A percentile compares a stretch with the other conserved stretches of the same genome.
phyloP scores from a whole-genome alignment of 2,888 invertebrate species.

The Lycophotia porphyrea region DNA sequence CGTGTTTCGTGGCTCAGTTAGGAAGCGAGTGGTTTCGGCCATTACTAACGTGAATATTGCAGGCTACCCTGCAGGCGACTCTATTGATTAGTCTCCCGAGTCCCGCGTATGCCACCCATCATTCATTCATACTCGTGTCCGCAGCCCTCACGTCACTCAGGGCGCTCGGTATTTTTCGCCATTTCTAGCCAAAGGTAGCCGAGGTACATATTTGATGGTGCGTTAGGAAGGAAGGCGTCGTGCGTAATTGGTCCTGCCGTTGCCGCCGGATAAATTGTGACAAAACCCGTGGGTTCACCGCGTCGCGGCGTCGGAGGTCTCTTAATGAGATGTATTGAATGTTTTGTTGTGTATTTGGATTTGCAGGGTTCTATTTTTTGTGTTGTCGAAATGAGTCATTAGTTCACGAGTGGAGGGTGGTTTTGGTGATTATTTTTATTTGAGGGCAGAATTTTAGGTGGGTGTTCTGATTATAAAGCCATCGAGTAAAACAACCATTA shows the following conservation, averaged over 20 bases:
- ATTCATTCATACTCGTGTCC: constrained; percentile 83
- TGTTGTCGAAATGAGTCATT: constrained; percentile 15
- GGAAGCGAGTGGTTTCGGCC: constrained; percentile 72
- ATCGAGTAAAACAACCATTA: not conserved
- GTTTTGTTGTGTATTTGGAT: constrained; percentile 24
- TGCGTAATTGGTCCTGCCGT: constrained; percentile 80
- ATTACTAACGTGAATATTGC: constrained; percentile 79
- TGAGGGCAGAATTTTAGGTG: too few relatives aligned
- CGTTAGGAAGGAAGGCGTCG: constrained; percentile 82
- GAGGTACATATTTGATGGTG: constrained; percentile 84
- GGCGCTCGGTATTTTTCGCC: constrained; percentile 70
- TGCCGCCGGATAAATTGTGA: constrained; percentile 76
- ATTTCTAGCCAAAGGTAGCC: constrained; percentile 78
- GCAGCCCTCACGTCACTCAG: constrained; percentile 75
- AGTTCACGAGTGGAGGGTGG: constrained; percentile 18
- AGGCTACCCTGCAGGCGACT: constrained; percentile 70
- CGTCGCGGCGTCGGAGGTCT: constrained; percentile 68
- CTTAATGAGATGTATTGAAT: constrained; percentile 74
- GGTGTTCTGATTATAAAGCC: not conserved
- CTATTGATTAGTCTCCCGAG: constrained; percentile 77
- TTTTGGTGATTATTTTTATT: constrained; percentile 3
- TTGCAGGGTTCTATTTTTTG: constrained; percentile 28
- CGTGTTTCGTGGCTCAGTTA: constrained; percentile 52
- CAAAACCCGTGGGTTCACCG: constrained; percentile 70
- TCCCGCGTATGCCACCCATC: constrained; percentile 76